Base-by-base conservation (phyloP, 1,140 invertebrate species). In the Gonioctena quinquepunctata region DNA sequence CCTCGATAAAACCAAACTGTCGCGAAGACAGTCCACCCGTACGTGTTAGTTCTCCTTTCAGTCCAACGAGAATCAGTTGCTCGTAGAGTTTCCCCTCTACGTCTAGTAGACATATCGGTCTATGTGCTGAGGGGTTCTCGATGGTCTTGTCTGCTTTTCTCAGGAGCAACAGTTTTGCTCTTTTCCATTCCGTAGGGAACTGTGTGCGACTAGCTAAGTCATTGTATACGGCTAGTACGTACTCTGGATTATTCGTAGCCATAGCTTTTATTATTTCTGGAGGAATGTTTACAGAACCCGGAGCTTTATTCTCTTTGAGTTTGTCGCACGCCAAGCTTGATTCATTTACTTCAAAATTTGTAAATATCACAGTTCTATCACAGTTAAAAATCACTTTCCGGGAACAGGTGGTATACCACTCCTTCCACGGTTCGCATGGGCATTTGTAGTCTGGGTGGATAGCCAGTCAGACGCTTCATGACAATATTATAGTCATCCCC, bases 1-100 rank as follows among this genome's bases (percentile, higher is more conserved):
- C 42, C 16, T 42, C 22, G 1, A 22, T 21, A 27, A 69, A 69
- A 6, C 67, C 67, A 63, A 33, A 42, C 18, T 69, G 33, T 16
- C 2, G 63, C 27, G 49, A 7, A 6, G 68, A 65, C 7, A 69
- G 60, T 4, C 62, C 62, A n/a, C 28, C 48, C 8, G 23, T 33
- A 22, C 64, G 57, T 4, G 21, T 19, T 11, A 22, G 19, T 7
- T 19, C 42, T 18, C 22, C 13, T 4, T 42, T 26, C 4, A 27
- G 28, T 18, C 13, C 54, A 6, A 23, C 33, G 13, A 64, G 7
- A 16, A 70, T 26, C 26, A 21, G 27, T 33, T 52, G 13, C 63
- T 13, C 3, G 60, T 13, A 8, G 33, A n/a, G 27, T 4, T 21
- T 6, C 3, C 6, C 57, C 11, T n/a, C n/a, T n/a, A n/a, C n/a